These are phyloP conservation scores for Pogonomyrmex californicus DNA, from an alignment of 1,140 invertebrate species.

Conservation along the genomic window DNA sequence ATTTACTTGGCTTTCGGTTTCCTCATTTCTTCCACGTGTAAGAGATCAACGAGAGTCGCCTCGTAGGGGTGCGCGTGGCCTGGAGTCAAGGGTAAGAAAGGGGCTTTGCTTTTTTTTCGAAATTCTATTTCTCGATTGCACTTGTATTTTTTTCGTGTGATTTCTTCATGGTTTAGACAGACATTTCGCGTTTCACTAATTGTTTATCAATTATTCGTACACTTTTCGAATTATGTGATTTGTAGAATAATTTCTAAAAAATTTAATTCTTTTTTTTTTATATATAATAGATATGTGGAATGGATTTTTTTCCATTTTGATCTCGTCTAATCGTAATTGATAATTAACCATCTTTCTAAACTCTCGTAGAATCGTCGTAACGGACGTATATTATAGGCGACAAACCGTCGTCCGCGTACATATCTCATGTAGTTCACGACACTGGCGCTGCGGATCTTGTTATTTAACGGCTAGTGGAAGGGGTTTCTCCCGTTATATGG, in stretches of 20 bases:
- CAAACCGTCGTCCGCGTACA: constrained; percentile 9
- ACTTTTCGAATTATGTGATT: not conserved
- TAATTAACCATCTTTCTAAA: constrained; percentile 16
- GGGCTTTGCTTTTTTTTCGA: constrained; percentile 52
- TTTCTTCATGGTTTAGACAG: not conserved
- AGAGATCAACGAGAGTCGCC: constrained; percentile 28
- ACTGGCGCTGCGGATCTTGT: constrained; percentile 29
- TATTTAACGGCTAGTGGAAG: constrained; percentile 43
- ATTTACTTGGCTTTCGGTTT: constrained; percentile 71
- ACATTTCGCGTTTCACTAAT: constrained; percentile 19
- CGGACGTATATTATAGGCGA: constrained; percentile 20
- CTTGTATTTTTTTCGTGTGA: not conserved
- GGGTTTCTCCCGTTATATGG: constrained; percentile 41
- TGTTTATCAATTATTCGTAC: not conserved
- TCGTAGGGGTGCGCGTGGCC: constrained; percentile 19
- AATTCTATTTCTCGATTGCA: constrained; percentile 51
- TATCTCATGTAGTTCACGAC: constrained; percentile 55
- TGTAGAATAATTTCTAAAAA: not conserved
- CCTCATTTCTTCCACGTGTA: constrained; percentile 27
- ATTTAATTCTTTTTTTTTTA: not conserved
- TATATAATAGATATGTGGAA: not conserved
- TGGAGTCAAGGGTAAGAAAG: constrained; percentile 38
- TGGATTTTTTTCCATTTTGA: not conserved
- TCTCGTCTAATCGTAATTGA: not conserved
- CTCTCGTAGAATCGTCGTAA: constrained; percentile 14